A percentile compares a stretch with the other conserved stretches of the same genome.
Evolutionary conservation across 2,797 vertebrate genomes (phyloP).

Genomic region (Enteromius radiatus): DNA sequence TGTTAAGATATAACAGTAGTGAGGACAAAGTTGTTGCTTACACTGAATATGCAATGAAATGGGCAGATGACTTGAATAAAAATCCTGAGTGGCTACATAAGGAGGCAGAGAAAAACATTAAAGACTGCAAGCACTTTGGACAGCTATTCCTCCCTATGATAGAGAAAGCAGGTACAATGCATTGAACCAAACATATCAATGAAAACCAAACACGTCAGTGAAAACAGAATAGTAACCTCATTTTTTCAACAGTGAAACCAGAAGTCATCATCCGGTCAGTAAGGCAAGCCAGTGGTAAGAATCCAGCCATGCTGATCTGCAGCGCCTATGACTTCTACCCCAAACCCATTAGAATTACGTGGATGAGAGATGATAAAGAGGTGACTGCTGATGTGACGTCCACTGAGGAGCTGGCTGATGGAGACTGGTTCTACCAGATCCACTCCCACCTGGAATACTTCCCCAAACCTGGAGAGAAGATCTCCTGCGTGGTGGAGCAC

Average conservation of each 20-base stretch:
- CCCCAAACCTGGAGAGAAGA: constrained; percentile 53
- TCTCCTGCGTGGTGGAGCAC: neutral
- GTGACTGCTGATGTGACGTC: constrained; percentile 55
- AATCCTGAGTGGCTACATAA: neutral
- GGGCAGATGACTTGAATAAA: constrained; percentile 3
- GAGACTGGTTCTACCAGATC: constrained; percentile 73
- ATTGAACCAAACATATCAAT: neutral
- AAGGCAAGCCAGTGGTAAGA: constrained; percentile 48
- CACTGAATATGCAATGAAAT: constrained; percentile 32
- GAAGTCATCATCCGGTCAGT: constrained; percentile 60
- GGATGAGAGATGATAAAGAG: constrained; percentile 69
- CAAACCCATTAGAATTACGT: constrained; percentile 66
- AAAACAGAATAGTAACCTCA: too few relatives aligned
- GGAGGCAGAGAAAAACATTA: neutral
- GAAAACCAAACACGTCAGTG: neutral
- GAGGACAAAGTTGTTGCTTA: constrained; percentile 13
- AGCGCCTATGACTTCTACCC: constrained; percentile 77
- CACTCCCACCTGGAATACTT: constrained; percentile 51
- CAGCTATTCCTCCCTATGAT: too few relatives aligned
- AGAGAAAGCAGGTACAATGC: constrained; percentile 5
- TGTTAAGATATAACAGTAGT: constrained; percentile 36
- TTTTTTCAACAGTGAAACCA: constrained; percentile 54
- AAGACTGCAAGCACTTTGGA: neutral
- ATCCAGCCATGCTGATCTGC: constrained; percentile 69
- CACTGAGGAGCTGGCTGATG: constrained; percentile 66